These are phyloP conservation scores for Pammene fasciana DNA, from an alignment of 2,888 invertebrate species.

Conservation along the genomic window DNA sequence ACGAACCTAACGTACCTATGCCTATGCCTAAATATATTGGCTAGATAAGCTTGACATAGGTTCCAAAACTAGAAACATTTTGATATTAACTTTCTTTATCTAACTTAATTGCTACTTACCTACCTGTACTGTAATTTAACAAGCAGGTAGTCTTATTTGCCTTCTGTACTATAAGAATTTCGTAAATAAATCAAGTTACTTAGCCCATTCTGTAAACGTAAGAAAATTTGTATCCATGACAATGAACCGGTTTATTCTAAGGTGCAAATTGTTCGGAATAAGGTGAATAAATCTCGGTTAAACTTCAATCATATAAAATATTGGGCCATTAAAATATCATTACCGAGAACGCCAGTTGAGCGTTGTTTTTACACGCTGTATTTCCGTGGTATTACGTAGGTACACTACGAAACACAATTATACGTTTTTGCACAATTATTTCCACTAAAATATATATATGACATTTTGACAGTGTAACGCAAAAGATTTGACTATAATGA, in stretches of 20 bases:
- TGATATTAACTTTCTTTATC: too few species aligned
- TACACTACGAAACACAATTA: conserved; percentile 53
- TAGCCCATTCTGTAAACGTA: not conserved
- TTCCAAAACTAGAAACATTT: too few species aligned
- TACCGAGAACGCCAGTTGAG: conserved; percentile 50
- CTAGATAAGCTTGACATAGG: too few species aligned
- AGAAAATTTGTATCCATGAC: conserved; percentile 10
- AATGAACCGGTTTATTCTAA: conserved; percentile 14
- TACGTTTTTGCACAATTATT: conserved; percentile 46
- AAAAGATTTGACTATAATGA: too few species aligned
- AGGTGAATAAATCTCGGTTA: conserved; percentile 14
- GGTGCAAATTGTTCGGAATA: conserved; percentile 11
- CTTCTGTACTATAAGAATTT: too few species aligned
- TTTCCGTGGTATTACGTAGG: conserved; percentile 48
- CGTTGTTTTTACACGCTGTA: conserved; percentile 54
- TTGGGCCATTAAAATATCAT: conserved; percentile 64
- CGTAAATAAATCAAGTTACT: not conserved
- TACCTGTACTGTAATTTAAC: too few species aligned
- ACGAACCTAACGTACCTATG: too few species aligned
- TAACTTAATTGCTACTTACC: too few species aligned
- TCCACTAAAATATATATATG: conserved; percentile 12
- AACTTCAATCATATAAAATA: conserved; percentile 54
- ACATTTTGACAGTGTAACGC: conserved; percentile 3
- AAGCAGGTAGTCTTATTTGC: too few species aligned
- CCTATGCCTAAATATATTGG: too few species aligned